Evolutionary conservation across 2,113 vertebrate genomes (phyloP).

Genomic region (Ardeotis arabs): DNA sequence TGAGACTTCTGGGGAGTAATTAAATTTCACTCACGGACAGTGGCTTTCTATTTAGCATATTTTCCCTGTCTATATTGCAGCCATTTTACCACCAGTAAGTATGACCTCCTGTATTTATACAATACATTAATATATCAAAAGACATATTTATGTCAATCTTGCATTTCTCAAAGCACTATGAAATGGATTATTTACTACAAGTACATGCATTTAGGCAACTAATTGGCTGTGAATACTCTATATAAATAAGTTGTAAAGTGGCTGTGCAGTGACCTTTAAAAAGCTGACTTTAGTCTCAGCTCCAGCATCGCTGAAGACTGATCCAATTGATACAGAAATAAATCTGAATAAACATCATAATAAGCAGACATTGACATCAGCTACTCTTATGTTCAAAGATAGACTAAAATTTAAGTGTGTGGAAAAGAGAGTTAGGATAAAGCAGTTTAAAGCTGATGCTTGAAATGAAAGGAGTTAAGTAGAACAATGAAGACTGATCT

Average conservation of each 20-base stretch:
- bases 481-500: not conserved
- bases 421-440: not conserved
- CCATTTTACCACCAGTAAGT: not conserved
- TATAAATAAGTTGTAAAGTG: not conserved
- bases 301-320: not conserved
- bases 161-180: not conserved
- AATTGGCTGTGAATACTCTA: slow-evolving; percentile 1
- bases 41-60: not conserved
- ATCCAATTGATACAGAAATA: not conserved
- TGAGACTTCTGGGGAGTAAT: not conserved
- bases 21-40: not conserved
- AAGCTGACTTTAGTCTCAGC: not conserved
- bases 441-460: not conserved
- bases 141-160: not conserved
- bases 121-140: not conserved
- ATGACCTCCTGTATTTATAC: not conserved
- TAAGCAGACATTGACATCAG: not conserved
- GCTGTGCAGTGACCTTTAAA: not conserved
- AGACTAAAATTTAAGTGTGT: not conserved
- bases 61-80: not conserved
- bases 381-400: not conserved
- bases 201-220: not conserved
- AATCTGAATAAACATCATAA: not conserved
- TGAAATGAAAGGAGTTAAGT: not conserved
- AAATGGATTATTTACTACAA: slow-evolving; percentile 26